A percentile compares a stretch with the other conserved stretches of the same genome.
Conservation (phyloP, 2,113 vertebrate genomes). For the Vimba vimba region DNA sequence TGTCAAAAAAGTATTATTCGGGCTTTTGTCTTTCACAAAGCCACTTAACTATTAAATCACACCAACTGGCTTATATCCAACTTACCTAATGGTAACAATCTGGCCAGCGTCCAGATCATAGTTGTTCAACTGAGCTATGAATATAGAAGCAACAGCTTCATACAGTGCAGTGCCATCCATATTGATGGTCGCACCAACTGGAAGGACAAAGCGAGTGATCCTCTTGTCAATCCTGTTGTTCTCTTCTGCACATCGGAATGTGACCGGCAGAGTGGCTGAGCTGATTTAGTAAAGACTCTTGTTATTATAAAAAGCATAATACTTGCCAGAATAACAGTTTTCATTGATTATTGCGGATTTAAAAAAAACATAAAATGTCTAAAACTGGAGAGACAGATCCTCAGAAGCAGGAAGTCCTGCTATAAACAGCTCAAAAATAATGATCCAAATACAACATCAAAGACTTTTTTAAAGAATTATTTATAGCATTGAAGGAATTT, state of each 20-base stretch:
- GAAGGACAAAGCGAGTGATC: conserved; percentile 95
- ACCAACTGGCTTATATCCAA: background rate
- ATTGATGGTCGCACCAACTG: conserved; percentile 97
- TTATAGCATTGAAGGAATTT: background rate
- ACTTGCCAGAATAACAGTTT: background rate
- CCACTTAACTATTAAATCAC: background rate
- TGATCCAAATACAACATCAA: conserved; percentile 7
- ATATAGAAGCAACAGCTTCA: conserved; percentile 94
- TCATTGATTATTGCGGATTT: background rate
- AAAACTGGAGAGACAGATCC: background rate
- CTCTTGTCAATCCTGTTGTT: conserved; percentile 92
- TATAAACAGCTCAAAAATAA: background rate
- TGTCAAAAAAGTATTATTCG: background rate
- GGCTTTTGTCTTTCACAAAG: background rate
- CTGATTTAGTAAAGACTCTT: conserved; percentile 65
- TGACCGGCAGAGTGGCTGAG: conserved; percentile 95
- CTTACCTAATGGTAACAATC: conserved; percentile 94
- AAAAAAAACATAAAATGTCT: background rate
- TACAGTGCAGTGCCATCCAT: conserved; percentile 98
- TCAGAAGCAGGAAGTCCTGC: background rate
- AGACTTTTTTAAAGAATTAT: background rate
- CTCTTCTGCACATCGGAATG: conserved; percentile 96
- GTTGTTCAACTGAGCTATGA: conserved; percentile 94
- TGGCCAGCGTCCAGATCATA: conserved; percentile 85
- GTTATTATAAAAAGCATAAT: background rate